Evolutionary conservation across 1,140 invertebrate species (phyloP).

Genomic region (Plutomurus gul): DNA sequence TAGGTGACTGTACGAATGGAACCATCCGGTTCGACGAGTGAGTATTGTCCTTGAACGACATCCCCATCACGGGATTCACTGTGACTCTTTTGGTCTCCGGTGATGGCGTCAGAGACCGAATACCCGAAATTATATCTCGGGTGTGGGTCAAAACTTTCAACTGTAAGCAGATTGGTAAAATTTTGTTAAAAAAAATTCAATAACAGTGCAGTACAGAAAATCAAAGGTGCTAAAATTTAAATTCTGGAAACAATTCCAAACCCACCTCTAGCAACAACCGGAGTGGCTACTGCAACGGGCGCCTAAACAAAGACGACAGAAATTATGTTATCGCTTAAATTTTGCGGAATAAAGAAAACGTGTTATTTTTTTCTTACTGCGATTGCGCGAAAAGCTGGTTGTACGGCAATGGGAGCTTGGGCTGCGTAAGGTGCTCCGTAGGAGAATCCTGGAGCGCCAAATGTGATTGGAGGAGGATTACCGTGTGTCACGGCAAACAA

Average conservation of each 20-base stretch:
- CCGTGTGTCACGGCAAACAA: background rate
- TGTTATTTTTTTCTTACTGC: background rate
- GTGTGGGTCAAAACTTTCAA: slow-evolving; percentile 36
- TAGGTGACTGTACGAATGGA: background rate
- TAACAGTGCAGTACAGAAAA: too few relatives aligned
- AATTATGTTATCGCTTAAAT: too few relatives aligned
- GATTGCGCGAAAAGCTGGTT: background rate
- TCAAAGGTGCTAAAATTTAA: too few relatives aligned
- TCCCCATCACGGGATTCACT: slow-evolving; percentile 54
- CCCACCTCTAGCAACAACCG: too few relatives aligned
- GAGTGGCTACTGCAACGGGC: too few relatives aligned
- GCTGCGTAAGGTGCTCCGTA: background rate
- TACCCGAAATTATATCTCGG: slow-evolving; percentile 43
- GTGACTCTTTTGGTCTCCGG: slow-evolving; percentile 52
- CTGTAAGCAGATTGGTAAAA: too few relatives aligned
- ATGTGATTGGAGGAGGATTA: background rate
- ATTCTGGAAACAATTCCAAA: too few relatives aligned
- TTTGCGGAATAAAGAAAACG: background rate
- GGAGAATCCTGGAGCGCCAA: background rate
- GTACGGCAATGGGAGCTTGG: background rate
- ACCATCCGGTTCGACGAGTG: slow-evolving; percentile 69
- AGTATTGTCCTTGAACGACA: slow-evolving; percentile 67
- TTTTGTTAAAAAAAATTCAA: too few relatives aligned
- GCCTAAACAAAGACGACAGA: too few relatives aligned
- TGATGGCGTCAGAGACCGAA: slow-evolving; percentile 47